These are phyloP conservation scores for Thalassaphorura encarpata DNA, from an alignment of 1,140 invertebrate genomes.

Conservation along the genomic window DNA sequence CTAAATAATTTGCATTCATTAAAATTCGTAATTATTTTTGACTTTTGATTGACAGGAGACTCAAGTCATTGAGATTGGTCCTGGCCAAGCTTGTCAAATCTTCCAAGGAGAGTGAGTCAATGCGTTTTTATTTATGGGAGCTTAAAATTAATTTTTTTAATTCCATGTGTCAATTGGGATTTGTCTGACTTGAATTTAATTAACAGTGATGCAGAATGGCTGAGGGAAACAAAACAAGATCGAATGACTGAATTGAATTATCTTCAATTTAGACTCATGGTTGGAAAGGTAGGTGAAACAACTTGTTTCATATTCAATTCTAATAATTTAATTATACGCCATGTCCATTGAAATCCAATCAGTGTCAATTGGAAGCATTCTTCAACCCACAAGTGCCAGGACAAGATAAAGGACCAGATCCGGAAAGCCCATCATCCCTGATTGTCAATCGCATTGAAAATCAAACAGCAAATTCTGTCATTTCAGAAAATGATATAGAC, in stretches of 20 bases:
- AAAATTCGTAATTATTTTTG: no score
- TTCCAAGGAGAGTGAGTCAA: constrained; percentile 21
- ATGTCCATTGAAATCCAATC: no score
- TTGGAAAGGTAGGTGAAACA: no score
- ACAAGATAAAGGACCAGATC: background rate
- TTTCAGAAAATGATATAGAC: no score
- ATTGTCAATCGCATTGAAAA: no score
- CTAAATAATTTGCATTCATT: no score
- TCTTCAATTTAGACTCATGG: constrained; percentile 15
- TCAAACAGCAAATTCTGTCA: no score
- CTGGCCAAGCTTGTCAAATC: constrained; percentile 16
- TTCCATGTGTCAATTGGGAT: background rate
- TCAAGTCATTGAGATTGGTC: constrained; percentile 20
- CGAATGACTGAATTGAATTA: constrained; percentile 8
- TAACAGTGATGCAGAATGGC: constrained; percentile 13
- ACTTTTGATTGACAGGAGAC: constrained; percentile 11
- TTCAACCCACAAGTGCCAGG: constrained; percentile 6
- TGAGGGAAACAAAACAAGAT: background rate
- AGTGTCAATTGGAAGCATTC: constrained; percentile 20
- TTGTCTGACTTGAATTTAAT: background rate
- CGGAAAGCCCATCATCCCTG: no score
- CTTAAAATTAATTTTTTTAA: background rate
- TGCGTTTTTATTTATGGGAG: background rate
- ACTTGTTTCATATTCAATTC: no score
- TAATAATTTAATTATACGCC: no score